Percentiles rank a stretch among this genome's conserved stretches.
phyloP scores from a whole-genome alignment of 2,797 vertebrate genomes.

The Eurystomus glaucurus region DNA sequence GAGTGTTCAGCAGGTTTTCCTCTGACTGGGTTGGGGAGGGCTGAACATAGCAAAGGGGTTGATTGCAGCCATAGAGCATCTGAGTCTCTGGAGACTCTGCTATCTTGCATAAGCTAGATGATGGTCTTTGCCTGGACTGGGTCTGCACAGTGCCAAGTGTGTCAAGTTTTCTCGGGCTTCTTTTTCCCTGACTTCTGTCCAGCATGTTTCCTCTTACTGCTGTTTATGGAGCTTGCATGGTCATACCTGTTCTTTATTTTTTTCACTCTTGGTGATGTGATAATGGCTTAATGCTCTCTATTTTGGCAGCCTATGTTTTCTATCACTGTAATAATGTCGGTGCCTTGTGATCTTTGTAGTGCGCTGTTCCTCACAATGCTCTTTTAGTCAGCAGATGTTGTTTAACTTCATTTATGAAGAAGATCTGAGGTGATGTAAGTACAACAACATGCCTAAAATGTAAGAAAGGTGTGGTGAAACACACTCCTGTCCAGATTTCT shows the following conservation, averaged over 20 bases:
- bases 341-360: neutral
- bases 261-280: neutral
- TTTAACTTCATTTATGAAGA: neutral
- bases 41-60: neutral
- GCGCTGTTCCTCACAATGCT: neutral
- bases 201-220: neutral
- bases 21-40: neutral
- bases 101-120: rapidly evolving
- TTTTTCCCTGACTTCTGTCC: neutral
- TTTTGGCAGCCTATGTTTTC: neutral
- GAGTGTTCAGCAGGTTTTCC: neutral
- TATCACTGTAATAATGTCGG: neutral
- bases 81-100: neutral
- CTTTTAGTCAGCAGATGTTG: neutral
- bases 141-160: neutral
- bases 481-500: neutral
- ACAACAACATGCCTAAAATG: neutral
- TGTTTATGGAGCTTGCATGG: neutral
- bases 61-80: neutral
- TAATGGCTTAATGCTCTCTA: neutral
- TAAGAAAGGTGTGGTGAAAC: neutral
- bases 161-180: neutral
- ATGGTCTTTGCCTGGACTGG: neutral
- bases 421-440: neutral
- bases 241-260: neutral